Base-by-base conservation (phyloP, 2,797 vertebrate species). In the Sciurus carolinensis region DNA sequence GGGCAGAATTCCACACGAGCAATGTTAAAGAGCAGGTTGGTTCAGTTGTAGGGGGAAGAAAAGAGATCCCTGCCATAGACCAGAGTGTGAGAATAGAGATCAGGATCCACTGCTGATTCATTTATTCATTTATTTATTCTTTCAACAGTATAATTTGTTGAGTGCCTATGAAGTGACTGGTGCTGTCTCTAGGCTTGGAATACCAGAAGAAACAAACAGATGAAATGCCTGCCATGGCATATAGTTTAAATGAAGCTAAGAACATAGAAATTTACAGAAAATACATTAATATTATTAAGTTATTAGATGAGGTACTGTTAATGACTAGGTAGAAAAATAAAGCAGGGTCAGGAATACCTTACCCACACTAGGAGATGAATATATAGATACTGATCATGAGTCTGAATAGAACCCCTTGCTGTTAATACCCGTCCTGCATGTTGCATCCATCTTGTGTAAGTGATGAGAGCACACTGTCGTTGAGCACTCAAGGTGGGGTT, bases 171-270 rank as follows among this genome's bases (percentile, higher is more conserved):
- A 89, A 87, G 73, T 52, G 57, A 10, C 1, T 86, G 75, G 24
- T 5, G 36, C 64, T 64, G 2, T 57, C 30, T 83, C 28, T 83
- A 50, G 39, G 36, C 87, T 82, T 62, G 33, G 1, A 33, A 71
- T 90, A 50, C 28, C 73, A 50, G 77, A 52, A 50, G 73, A 73
- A 84, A 77, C 30, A 84, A 95, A 79, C n/a, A 50, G 77, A 93
- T 50, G 26, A 95, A 95, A 85, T 86, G 90, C 62, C 62, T 94
- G 39, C 24, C 59, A 22, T 80, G 22, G 12, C 59, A 62, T 71
- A 22, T 77, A 85, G 64, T 26, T 57, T 88, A 57, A 39, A 33
- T 91, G 20, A 26, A 54, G 39, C 54, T 81, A 92, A 33, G 24
- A 82, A 94, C 24, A 90, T 20, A 85, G 47, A 76, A 57, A 88